Base-by-base conservation (phyloP, 2,888 invertebrate species). In the Eupithecia centaureata region DNA sequence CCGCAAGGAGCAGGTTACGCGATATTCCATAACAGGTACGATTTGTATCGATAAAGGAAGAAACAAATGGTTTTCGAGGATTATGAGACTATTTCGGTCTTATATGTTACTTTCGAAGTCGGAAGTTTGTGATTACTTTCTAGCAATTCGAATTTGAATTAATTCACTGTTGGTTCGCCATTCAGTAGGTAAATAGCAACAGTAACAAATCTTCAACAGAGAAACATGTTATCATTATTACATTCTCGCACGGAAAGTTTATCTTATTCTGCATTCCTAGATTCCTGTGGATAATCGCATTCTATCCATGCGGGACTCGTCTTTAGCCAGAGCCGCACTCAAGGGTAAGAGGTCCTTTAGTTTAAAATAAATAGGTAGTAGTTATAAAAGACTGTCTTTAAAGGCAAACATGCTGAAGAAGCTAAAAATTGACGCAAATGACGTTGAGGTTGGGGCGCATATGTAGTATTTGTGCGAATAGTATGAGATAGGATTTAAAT, bases 41-140 rank as follows among this genome's bases (percentile, higher is more conserved):
- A 74, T 76, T 73, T 76, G 78, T 78, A 71, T 73, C 68, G 73
- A 76, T 77, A 74, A 76, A 82, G 79, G 79, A 79, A 77, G 74
- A 77, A 71, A 63, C 59, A 35, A 73, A 67, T 65, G 62, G 70
- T 63, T 73, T 66, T 52, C 10, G 18, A 62, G 54, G 47, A 56
- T 70, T 60, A 27, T 27, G 57, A 71, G 32, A 70, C 72, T 74
- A 71, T 73, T 73, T 74, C 75, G 68, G 63, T 73, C 71, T 73
- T 73, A 68, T 65, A 28, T 65, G 18, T 5, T 56, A 5, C 57
- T 33, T 30, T 18, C 32, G 10, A 56, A 56, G 30, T 18, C 12
- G 5, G 18, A 33, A 18, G 1, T 22, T 18, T 56, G 10, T 54
- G n/a, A 27, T 1, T 27, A 10, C 54, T 28, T n/a, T 47, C 47